Base-by-base conservation (phyloP, 1,140 invertebrate species). In the Tigriopus japonicus region DNA sequence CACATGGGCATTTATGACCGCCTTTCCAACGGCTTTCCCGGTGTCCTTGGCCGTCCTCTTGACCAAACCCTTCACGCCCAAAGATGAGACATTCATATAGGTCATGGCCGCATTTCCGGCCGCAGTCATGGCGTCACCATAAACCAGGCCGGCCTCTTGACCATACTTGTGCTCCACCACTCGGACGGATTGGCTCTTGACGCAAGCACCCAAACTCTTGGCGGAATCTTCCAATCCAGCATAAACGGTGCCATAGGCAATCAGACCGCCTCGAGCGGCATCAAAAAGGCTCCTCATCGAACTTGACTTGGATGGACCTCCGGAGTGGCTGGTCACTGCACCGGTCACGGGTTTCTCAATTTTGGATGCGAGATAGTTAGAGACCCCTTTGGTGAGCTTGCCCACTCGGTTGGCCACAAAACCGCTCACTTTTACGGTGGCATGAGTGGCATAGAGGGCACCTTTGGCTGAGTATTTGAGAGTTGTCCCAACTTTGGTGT, bases 201-300 rank as follows among this genome's bases (percentile, higher is more conserved):
- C 13, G 7, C 42, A n/a, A 2, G 13, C n/a, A 9, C 58, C 58
- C 5, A 59, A 17, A 7, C n/a, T 24, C 19, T 59, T 59, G 17
- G 58, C 58, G n/a, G 17, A 42, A 21, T 45, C 14, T 28, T 59
- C 58, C 41, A 59, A 45, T 15, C 17, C 49, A 21, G 14, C 42
- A 28, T 59, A 59, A 6, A 59, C 58, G 10, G 58, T 59, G 1
- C 58, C 58, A 51, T 59, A 59, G n/a, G 58, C 58, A 23, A 59
- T 13, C 2, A 59, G n/a, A 12, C 58, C 58, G 6, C 58, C 58
- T 17, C 58, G 41, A 13, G 58, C 58, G 1, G 42, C 41, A 49
- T 59, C 58, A n/a, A 49, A 42, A 7, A 59, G 58, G 17, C 14
- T 54, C 6, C 24, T n/a, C 17, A 21, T n/a, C 19, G 52, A 54